A percentile compares a stretch with the other conserved stretches of the same genome.
phyloP scores from a whole-genome alignment of 2,113 vertebrate species.

The Sardina pilchardus region DNA sequence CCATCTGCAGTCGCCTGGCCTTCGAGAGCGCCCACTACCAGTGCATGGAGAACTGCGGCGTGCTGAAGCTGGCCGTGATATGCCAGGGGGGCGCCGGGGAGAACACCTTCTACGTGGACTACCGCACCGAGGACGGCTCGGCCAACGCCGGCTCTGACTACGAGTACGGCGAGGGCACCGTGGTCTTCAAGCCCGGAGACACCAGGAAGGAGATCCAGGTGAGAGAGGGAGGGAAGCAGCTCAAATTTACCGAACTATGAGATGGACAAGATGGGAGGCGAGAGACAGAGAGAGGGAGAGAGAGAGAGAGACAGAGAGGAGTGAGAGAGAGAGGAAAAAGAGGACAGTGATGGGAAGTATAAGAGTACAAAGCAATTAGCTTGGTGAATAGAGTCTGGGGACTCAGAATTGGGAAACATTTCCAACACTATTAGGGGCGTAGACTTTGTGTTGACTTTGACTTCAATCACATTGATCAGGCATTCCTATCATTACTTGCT shows the following conservation, averaged over 20 bases:
- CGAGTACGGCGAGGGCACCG: constrained; percentile 77
- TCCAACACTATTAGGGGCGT: no score
- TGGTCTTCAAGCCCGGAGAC: constrained; percentile 80
- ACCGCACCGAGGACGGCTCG: constrained; percentile 92
- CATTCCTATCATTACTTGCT: no score
- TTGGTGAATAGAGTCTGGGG: no score
- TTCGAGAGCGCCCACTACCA: constrained; percentile 88
- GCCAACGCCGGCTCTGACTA: constrained; percentile 95
- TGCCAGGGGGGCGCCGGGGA: constrained; percentile 81
- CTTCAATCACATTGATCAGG: no score
- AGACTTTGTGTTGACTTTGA: no score
- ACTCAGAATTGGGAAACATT: no score
- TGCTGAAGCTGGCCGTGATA: constrained; percentile 76
- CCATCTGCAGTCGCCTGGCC: constrained; percentile 81
- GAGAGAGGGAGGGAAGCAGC: constrained; percentile 62
- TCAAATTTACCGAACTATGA: background rate
- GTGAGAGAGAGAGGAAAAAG: no score
- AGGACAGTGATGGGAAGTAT: no score
- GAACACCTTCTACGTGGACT: constrained; percentile 95
- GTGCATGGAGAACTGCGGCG: constrained; percentile 96
- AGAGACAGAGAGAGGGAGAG: background rate
- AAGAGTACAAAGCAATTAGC: no score
- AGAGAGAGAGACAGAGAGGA: no score
- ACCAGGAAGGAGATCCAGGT: constrained; percentile 74
- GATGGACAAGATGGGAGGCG: background rate